Conservation (phyloP, 2,888 invertebrate species). For the Dioctria linearis region DNA sequence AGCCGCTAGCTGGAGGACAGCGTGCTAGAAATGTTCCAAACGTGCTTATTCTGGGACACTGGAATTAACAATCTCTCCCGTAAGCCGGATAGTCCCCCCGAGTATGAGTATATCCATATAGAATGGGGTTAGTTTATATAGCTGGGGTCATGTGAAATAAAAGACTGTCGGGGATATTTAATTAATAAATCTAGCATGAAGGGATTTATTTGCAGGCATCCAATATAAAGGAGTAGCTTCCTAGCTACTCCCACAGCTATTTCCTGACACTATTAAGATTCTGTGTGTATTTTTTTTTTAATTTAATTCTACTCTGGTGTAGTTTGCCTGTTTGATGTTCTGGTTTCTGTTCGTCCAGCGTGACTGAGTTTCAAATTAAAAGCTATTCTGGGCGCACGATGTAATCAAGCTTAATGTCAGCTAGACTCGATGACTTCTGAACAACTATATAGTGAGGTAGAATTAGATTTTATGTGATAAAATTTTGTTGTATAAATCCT, state of each 20-base stretch:
- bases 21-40: conserved; percentile 39
- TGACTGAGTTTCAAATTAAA: conserved; percentile 40
- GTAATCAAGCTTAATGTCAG: conserved; percentile 19
- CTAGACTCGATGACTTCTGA: background rate
- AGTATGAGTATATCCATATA: background rate
- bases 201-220: conserved; percentile 30
- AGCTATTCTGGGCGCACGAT: conserved; percentile 9
- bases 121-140: conserved; percentile 13
- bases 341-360: conserved; percentile 20
- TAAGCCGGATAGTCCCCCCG: background rate
- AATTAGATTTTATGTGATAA: conserved; percentile 36
- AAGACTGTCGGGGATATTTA: conserved; percentile 42
- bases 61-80: conserved; percentile 46
- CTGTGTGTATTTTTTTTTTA: conserved; percentile 3
- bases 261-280: conserved; percentile 25
- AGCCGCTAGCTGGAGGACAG: background rate
- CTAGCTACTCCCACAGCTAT: too few species aligned
- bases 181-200: conserved; percentile 50
- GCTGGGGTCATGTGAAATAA: conserved; percentile 45
- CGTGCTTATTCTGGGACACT: conserved; percentile 47
- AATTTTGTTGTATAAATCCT: background rate
- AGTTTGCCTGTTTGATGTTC: conserved; percentile 22
- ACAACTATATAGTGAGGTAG: conserved; percentile 15
- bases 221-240: conserved; percentile 21
- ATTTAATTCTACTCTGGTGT: conserved; percentile 23